These are phyloP conservation scores for Bedellia somnulentella DNA, from an alignment of 2,888 invertebrate species.

Conservation along the genomic window DNA sequence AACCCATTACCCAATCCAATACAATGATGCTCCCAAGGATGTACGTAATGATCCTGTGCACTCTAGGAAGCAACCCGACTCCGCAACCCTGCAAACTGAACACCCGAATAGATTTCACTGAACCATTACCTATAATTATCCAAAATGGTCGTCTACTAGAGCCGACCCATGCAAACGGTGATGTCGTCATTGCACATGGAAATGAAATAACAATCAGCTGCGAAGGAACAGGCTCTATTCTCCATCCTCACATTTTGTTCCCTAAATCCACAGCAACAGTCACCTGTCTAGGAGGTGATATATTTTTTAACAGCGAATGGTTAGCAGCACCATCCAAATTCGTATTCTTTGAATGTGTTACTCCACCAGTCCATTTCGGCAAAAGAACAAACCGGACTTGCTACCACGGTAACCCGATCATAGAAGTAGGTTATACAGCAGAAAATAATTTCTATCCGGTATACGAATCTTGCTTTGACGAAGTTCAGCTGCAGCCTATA, in stretches of 20 bases:
- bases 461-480: slow-evolving; percentile 43
- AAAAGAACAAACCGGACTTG: slow-evolving; percentile 28
- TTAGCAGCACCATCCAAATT: slow-evolving; percentile 24
- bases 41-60: too few relatives aligned
- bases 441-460: slow-evolving; percentile 26
- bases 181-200: slow-evolving; percentile 25
- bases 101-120: slow-evolving; percentile 25
- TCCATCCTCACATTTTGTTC: slow-evolving; percentile 22
- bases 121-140: slow-evolving; percentile 35
- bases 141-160: slow-evolving; percentile 28
- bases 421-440: slow-evolving; percentile 39
- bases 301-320: slow-evolving; percentile 33
- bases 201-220: slow-evolving; percentile 34
- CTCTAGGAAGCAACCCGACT: too few relatives aligned
- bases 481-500: slow-evolving; percentile 19
- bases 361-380: slow-evolving; percentile 25
- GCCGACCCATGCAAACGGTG: slow-evolving; percentile 29
- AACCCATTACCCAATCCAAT: too few relatives aligned
- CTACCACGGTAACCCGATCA: slow-evolving; percentile 22
- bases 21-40: too few relatives aligned
- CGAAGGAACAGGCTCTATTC: slow-evolving; percentile 20
- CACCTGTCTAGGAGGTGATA: slow-evolving; percentile 25
- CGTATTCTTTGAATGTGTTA: slow-evolving; percentile 21
- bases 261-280: slow-evolving; percentile 20
- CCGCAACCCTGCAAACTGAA: slow-evolving; percentile 27